Evolutionary conservation across 2,797 vertebrate species (phyloP), one percentile per base, ranked within the genome.

Genomic region (Antennarius maculatus): DNA sequence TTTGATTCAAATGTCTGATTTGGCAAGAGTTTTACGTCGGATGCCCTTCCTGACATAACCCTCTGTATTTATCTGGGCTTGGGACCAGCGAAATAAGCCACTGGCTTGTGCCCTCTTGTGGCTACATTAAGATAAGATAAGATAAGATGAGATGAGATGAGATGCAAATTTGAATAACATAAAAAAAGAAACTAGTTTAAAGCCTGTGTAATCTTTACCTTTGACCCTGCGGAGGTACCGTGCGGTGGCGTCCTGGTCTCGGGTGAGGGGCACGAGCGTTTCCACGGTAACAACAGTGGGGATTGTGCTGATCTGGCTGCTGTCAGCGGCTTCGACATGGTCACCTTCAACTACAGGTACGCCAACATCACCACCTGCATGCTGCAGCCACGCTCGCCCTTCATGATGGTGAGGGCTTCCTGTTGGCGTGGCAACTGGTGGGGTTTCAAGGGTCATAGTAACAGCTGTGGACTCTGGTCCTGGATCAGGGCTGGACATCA

Each of bases 181-280:
- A 23, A 23, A 23, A 23, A 23, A 23, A 23, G 23, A 23, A 23
- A 23, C 23, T 23, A 23, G 23, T 23, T 23, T 23, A 23, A 23
- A 23, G 23, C 23, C 23, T 23, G 41, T 11, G 41, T 42, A 42
- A 14, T 1, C 31, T 5, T 34, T 2, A 34, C 31, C 1, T 5
- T 34, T 34, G 31, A 34, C 31, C 31, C 37, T 39, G 7, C 10
- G 37, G 10, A 39, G 97, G 88, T 99, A 98, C n/a, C 95, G 97
- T 29, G 97, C 97, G 0, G 97, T 99, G 69, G 95, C 92, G 0
- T 97, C 97, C 37, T 98, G 97, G 97, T 97, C 93, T 8, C 93
- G 97, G 3, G 95, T 99, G 1, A 96, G 95, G 73, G 94, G 95
- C 12, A 95, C 93, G 0, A 96, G 97, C 14, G 92, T 99, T 53